These are phyloP conservation scores for Lissonota sp. DNA, from an alignment of 2,888 invertebrate species.

Conservation along the genomic window DNA sequence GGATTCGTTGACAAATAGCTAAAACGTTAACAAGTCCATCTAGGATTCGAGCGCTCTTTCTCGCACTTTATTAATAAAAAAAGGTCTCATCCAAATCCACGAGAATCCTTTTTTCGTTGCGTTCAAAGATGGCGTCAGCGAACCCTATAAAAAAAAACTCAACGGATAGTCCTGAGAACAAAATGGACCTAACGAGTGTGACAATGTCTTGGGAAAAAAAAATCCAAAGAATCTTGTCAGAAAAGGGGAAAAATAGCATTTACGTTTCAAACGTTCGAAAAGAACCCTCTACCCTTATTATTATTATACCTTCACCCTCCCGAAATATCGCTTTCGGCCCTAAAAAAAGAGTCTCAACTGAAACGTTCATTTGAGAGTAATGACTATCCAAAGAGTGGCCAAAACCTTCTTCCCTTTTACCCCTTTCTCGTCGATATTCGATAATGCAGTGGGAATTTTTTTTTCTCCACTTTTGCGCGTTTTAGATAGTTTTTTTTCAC, in stretches of 20 bases:
- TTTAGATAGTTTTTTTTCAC: slow-evolving; percentile 56
- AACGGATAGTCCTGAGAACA: slow-evolving; percentile 68
- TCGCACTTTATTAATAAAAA: no score
- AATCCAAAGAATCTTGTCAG: slow-evolving; percentile 7
- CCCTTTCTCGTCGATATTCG: slow-evolving; percentile 29
- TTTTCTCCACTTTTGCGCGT: background rate
- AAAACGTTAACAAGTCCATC: slow-evolving; percentile 23
- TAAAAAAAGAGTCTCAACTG: slow-evolving; percentile 20
- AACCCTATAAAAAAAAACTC: slow-evolving; percentile 42
- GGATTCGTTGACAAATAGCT: slow-evolving; percentile 10
- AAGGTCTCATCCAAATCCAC: slow-evolving; percentile 39
- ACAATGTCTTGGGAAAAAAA: slow-evolving; percentile 27
- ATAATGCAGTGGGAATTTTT: slow-evolving; percentile 21
- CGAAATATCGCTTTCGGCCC: slow-evolving; percentile 37
- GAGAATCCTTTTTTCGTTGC: slow-evolving; percentile 38
- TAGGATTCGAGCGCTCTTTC: no score
- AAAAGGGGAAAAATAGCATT: slow-evolving; percentile 5
- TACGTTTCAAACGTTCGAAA: slow-evolving; percentile 9
- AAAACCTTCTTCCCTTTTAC: background rate
- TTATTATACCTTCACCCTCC: slow-evolving; percentile 6
- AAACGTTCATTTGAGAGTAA: slow-evolving; percentile 52
- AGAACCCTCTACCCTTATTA: slow-evolving; percentile 31
- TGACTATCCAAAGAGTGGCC: slow-evolving; percentile 39
- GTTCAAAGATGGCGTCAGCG: slow-evolving; percentile 30
- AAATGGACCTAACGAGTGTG: slow-evolving; percentile 52